Evolutionary conservation across 2,797 vertebrate genomes (phyloP).

Genomic region (Eupleurogrammus muticus): DNA sequence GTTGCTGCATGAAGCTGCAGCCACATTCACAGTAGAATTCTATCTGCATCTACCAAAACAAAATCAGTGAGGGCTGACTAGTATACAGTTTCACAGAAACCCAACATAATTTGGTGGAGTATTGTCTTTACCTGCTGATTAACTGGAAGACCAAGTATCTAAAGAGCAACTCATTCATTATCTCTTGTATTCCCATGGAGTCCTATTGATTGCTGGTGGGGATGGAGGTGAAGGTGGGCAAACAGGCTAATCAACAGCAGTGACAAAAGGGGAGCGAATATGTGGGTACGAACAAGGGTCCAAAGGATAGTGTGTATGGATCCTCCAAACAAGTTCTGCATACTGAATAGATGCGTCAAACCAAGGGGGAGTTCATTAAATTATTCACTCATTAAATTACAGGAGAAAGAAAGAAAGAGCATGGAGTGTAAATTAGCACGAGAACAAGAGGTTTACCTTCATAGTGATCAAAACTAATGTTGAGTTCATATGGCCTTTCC

Average conservation of each 20-base stretch:
- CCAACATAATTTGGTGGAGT: background rate
- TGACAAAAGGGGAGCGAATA: slow-evolving; percentile 13
- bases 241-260: slow-evolving; percentile 6
- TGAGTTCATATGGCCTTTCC: background rate
- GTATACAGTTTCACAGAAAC: slow-evolving; percentile 1
- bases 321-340: background rate
- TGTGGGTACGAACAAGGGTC: background rate
- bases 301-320: background rate
- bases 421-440: background rate
- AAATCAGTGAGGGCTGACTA: background rate
- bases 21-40: background rate
- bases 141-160: background rate
- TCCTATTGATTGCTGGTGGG: background rate
- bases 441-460: background rate
- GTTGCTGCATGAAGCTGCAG: slow-evolving; percentile 12
- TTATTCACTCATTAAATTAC: slow-evolving; percentile 10
- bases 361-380: background rate
- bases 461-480: background rate
- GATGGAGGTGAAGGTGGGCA: background rate
- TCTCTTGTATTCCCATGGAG: background rate
- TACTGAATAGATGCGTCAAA: slow-evolving; percentile 4
- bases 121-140: background rate
- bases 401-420: background rate
- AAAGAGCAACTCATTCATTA: slow-evolving; percentile 1
- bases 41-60: slow-evolving; percentile 1